Conservation (phyloP, 2,888 invertebrate genomes). For the Crematogaster levior region DNA sequence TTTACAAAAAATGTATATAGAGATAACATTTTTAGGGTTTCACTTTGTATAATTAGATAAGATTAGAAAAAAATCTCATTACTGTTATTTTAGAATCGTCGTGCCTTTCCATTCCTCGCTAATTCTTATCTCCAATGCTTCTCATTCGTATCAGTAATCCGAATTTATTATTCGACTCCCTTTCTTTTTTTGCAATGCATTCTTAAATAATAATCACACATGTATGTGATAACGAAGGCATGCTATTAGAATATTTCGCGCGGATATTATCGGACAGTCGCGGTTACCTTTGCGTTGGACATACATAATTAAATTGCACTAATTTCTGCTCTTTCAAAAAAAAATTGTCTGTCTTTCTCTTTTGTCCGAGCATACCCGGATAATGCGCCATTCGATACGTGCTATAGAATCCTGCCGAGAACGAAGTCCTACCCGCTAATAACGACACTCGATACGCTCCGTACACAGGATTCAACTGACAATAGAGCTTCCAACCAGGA, state of each 20-base stretch:
- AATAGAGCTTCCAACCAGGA: conserved; percentile 1
- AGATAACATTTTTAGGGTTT: no score
- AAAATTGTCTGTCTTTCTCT: no score
- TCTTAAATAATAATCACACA: neutral
- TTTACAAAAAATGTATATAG: no score
- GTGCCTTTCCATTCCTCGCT: neutral
- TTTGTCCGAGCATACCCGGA: neutral
- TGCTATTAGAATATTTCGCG: neutral
- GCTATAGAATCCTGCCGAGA: neutral
- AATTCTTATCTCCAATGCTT: neutral
- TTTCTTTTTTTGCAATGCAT: neutral
- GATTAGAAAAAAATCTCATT: neutral
- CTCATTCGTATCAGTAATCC: neutral
- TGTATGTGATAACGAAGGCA: neutral
- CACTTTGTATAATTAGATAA: neutral
- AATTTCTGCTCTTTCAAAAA: no score
- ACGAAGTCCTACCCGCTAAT: conserved; percentile 2
- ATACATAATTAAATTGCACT: neutral
- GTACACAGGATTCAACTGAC: conserved; percentile 22
- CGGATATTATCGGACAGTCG: no score
- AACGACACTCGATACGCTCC: conserved; percentile 27
- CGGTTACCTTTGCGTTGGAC: neutral
- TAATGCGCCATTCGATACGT: neutral
- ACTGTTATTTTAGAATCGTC: neutral
- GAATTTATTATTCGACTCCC: neutral